A percentile compares a stretch with the other conserved stretches of the same genome.
Evolutionary conservation across 2,888 invertebrate species (phyloP).

Genomic region (Himalopsyche tibetana): DNA sequence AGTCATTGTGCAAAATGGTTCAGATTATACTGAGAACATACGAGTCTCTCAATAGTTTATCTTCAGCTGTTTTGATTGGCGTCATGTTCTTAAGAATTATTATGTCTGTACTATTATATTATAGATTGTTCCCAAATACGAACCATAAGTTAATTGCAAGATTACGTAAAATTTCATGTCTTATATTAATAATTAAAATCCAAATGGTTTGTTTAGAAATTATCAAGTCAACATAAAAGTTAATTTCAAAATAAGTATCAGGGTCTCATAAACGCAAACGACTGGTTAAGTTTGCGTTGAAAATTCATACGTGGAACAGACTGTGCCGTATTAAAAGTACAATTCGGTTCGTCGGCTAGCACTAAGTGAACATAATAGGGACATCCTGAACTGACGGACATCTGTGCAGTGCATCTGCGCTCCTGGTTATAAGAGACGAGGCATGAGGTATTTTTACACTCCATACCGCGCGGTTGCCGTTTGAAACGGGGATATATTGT

Average conservation of each 20-base stretch:
- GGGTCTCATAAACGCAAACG: not conserved
- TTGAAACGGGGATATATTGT: constrained; percentile 1
- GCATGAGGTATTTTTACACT: constrained; percentile 27
- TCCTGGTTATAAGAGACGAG: not conserved
- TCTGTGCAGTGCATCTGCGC: constrained; percentile 65
- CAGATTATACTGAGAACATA: not conserved
- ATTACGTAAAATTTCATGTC: too few species aligned
- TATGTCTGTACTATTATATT: too few species aligned
- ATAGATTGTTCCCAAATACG: too few species aligned
- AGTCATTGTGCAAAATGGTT: constrained; percentile 31
- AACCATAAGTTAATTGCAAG: too few species aligned
- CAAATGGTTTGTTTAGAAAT: too few species aligned
- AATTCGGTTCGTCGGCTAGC: constrained; percentile 57
- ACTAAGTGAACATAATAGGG: constrained; percentile 65
- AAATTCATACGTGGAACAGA: constrained; percentile 5
- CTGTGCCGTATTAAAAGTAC: constrained; percentile 24
- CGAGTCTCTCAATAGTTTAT: not conserved
- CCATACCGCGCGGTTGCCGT: not conserved
- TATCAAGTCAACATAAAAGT: too few species aligned
- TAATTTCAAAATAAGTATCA: constrained; percentile 5
- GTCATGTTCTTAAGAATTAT: not conserved
- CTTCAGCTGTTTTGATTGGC: not conserved
- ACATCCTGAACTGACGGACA: constrained; percentile 65
- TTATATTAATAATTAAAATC: too few species aligned
- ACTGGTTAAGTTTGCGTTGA: not conserved